Evolutionary conservation across 2,797 vertebrate genomes (phyloP), one percentile per base, ranked within the genome.

Genomic region (Darevskia nairensis): DNA sequence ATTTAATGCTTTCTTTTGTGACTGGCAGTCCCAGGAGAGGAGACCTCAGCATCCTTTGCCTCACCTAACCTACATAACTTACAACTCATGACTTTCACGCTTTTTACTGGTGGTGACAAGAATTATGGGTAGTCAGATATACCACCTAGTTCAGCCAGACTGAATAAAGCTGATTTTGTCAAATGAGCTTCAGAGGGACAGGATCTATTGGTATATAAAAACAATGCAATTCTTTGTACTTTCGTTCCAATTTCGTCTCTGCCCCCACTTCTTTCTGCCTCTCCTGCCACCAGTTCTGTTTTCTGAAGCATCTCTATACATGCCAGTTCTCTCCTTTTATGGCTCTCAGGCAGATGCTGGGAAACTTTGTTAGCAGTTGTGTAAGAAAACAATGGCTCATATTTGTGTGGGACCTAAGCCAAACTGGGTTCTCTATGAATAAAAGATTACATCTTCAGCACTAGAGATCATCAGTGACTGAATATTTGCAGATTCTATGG

Each of bases 301-400:
- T 93, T 87, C 82, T 11, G 35, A 9, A 84, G 17, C 86, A 90
- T 92, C 80, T 78, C 76, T 87, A 0, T 0, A 80, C 74, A 75
- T 10, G 13, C 79, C 89, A 0, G 32, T 82, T 94, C 90, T 79
- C 68, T 82, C 41, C 15, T 35, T 89, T 87, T 87, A 89, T 87
- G 80, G 80, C 83, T 92, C 92, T 92, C 80, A 91, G 90, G 89
- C 84, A 89, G 89, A 93, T 90, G 84, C 88, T 92, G 55, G 82
- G 41, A 29, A 89, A 79, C 1, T 0, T 46, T 87, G 19, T 86
- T 75, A 80, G 75, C 68, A 25, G 59, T 3, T 74, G 2, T 59
- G 7, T 2, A 64, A 72, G 76, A 69, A 92, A 93, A 86, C 39
- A 89, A 61, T 85, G 87, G 27, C 68, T 92, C 10, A 19, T 88